Evolutionary conservation across 2,888 invertebrate genomes (phyloP).

Genomic region (Dryocosmus kuriphilus): DNA sequence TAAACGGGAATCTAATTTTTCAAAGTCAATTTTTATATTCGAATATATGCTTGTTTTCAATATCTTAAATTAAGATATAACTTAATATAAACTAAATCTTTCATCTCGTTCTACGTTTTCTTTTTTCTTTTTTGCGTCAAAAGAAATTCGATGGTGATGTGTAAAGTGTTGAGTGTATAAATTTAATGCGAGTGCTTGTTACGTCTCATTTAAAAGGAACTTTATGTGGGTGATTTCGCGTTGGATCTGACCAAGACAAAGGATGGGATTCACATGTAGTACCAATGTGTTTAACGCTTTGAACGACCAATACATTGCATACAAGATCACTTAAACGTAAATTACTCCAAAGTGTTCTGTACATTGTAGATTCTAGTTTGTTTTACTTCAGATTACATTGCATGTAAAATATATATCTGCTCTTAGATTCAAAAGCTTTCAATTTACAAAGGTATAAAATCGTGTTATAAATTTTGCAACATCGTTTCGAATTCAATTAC

Average conservation of each 20-base stretch:
- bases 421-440: not conserved
- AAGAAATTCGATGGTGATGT: not conserved
- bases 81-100: not conserved
- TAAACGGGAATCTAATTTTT: conserved; percentile 4
- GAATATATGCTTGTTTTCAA: not conserved
- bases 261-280: conserved; percentile 29
- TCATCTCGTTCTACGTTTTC: not conserved
- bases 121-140: not conserved
- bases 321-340: conserved; percentile 24
- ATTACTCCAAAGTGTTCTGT: conserved; percentile 7
- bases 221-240: conserved; percentile 30
- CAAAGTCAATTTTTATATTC: not conserved
- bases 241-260: conserved; percentile 19
- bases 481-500: no score
- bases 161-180: conserved; percentile 25
- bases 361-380: conserved; percentile 27
- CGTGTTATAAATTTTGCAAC: no score
- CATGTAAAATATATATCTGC: not conserved
- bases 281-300: conserved; percentile 3
- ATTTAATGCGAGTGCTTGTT: conserved; percentile 16
- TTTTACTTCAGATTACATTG: not conserved
- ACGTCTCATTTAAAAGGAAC: conserved; percentile 34
- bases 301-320: conserved; percentile 23
- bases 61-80: not conserved
- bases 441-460: not conserved